Conservation (phyloP, 1,140 invertebrate genomes). For the Nasonia longicornis region DNA sequence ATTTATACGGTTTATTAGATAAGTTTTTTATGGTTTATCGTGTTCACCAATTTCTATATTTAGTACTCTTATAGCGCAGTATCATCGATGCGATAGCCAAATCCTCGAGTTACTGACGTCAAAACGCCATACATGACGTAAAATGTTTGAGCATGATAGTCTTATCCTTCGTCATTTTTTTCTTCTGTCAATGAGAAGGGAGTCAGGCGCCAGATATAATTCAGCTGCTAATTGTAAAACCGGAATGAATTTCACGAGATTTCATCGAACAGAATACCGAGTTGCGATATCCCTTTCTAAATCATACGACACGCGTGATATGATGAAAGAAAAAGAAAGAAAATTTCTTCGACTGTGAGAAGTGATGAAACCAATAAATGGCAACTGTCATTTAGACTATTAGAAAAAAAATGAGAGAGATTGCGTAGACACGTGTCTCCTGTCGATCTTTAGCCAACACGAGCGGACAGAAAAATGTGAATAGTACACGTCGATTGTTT, state of each 20-base stretch:
- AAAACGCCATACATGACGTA: neutral
- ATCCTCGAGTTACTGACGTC: neutral
- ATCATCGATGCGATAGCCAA: slow-evolving; percentile 3
- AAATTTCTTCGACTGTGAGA: neutral
- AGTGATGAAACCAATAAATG: neutral
- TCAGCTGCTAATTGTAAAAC: slow-evolving; percentile 2
- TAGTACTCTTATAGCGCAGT: neutral
- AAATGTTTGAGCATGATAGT: neutral
- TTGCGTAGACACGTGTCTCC: neutral
- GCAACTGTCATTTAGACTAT: neutral
- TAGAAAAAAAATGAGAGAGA: neutral
- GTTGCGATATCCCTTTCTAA: neutral
- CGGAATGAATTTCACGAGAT: neutral
- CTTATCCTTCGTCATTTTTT: neutral
- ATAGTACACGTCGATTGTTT: no score
- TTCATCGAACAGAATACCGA: neutral
- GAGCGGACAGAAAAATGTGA: no score
- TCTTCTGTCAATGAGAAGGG: neutral
- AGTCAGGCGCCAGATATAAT: neutral
- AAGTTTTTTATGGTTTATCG: neutral
- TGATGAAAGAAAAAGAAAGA: neutral
- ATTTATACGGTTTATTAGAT: neutral
- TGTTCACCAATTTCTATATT: neutral
- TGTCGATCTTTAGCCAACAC: no score
- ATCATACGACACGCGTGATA: neutral